Evolutionary conservation across 2,113 vertebrate species (phyloP).

Genomic region (Urocynchramus pylzowi): DNA sequence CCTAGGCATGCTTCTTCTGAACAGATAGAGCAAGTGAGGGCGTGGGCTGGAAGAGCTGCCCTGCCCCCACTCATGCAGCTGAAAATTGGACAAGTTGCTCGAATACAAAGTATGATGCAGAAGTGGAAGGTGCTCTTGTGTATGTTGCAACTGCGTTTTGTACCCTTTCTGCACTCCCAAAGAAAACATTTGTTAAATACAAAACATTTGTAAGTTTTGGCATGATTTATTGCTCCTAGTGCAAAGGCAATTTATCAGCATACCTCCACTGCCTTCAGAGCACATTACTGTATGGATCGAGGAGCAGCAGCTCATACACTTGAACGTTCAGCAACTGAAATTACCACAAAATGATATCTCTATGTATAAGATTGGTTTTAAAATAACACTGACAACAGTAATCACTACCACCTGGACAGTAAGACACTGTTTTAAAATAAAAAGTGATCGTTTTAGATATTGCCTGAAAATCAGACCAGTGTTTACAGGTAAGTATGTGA

Average conservation of each 20-base stretch:
- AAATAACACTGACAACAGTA: not conserved
- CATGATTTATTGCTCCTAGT: not conserved
- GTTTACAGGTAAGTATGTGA: not conserved
- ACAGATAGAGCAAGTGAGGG: not conserved
- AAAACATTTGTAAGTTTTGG: not conserved
- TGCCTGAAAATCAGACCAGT: not conserved
- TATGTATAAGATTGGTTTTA: not conserved
- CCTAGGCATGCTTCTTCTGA: not conserved
- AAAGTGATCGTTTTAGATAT: not conserved
- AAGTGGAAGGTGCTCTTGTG: not conserved
- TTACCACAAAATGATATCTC: not conserved
- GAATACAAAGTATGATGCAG: not conserved
- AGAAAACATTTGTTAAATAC: not conserved
- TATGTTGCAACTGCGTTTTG: not conserved
- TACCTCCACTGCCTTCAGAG: not conserved
- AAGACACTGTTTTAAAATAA: not conserved
- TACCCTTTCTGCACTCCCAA: not conserved
- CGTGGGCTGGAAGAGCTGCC: rapidly evolving
- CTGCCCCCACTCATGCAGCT: rapidly evolving
- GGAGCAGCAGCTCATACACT: not conserved
- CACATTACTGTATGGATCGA: rapidly evolving
- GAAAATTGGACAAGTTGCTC: not conserved
- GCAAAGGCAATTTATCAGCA: not conserved
- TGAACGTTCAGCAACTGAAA: not conserved
- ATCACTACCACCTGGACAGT: not conserved